Conservation (phyloP, 2,888 invertebrate species). For the Nymphalis c-album region DNA sequence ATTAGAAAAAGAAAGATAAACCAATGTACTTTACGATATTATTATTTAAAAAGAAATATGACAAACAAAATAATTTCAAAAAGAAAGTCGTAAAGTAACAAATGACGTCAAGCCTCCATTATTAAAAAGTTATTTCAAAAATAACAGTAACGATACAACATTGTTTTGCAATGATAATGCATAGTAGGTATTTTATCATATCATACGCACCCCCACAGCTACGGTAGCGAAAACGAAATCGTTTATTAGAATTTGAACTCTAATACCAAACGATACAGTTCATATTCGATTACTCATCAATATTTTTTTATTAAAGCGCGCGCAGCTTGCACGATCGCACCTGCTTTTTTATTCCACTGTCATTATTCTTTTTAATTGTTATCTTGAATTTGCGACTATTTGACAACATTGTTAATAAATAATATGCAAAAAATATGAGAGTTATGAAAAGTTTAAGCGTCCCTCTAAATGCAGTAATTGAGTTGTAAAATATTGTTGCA, state of each 20-base stretch:
- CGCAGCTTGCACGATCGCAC: slow-evolving; percentile 60
- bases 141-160: not conserved
- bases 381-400: slow-evolving; percentile 35
- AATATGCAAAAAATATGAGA: slow-evolving; percentile 12
- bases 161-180: slow-evolving; percentile 1
- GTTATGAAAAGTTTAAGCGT: too few species aligned
- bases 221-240: not conserved
- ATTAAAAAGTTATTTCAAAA: slow-evolving; percentile 1
- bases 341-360: slow-evolving; percentile 47
- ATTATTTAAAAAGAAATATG: too few species aligned
- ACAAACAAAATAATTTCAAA: too few species aligned
- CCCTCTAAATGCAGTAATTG: too few species aligned
- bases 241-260: not conserved
- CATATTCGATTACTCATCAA: not conserved
- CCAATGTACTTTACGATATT: too few species aligned
- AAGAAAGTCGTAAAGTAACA: too few species aligned
- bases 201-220: not conserved
- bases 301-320: slow-evolving; percentile 30
- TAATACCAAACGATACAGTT: not conserved
- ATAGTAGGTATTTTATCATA: slow-evolving; percentile 16
- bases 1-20: too few species aligned
- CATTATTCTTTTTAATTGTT: slow-evolving; percentile 57
- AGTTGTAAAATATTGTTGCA: too few species aligned
- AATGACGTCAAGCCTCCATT: not conserved
- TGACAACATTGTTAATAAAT: slow-evolving; percentile 36